phyloP scores from a whole-genome alignment of 2,888 invertebrate species.

The Tanytarsus gracilentus region DNA sequence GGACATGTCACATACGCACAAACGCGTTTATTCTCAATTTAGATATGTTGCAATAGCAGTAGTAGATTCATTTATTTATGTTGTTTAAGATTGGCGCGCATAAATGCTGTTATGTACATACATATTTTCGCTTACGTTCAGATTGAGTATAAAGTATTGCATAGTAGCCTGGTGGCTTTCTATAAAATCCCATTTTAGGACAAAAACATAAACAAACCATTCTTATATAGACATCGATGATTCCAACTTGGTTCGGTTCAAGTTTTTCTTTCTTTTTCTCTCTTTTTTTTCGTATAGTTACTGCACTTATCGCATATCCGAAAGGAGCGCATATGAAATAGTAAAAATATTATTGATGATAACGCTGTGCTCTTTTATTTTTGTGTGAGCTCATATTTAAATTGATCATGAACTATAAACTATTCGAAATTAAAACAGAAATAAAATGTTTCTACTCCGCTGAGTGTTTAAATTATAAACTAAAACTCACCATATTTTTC shows the following conservation, averaged over 20 bases:
- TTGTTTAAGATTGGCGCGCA: slow-evolving; percentile 5
- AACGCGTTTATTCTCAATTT: neutral
- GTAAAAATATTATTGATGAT: neutral
- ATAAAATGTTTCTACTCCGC: no score
- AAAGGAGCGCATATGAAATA: neutral
- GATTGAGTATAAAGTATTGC: slow-evolving; percentile 14
- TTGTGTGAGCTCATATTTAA: no score
- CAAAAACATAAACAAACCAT: slow-evolving; percentile 31
- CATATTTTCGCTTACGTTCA: slow-evolving; percentile 7
- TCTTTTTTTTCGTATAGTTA: neutral
- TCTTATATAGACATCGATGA: neutral
- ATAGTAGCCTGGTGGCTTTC: slow-evolving; percentile 34
- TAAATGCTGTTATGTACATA: slow-evolving; percentile 15
- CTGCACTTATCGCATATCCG: neutral
- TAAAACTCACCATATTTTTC: slow-evolving; percentile 43
- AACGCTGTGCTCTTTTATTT: no score
- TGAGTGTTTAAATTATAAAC: neutral
- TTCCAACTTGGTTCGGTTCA: slow-evolving; percentile 17
- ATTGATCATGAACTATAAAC: no score
- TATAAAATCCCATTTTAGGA: slow-evolving; percentile 36
- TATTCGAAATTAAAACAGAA: no score
- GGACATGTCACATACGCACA: no score
- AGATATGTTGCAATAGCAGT: no score
- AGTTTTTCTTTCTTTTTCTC: slow-evolving; percentile 21
- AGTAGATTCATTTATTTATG: slow-evolving; percentile 10